Percentiles rank a stretch among this genome's conserved stretches.
These are phyloP conservation scores for Cryptoblepharus egeriae DNA, from an alignment of 2,797 vertebrate species.

Conservation along the genomic window DNA sequence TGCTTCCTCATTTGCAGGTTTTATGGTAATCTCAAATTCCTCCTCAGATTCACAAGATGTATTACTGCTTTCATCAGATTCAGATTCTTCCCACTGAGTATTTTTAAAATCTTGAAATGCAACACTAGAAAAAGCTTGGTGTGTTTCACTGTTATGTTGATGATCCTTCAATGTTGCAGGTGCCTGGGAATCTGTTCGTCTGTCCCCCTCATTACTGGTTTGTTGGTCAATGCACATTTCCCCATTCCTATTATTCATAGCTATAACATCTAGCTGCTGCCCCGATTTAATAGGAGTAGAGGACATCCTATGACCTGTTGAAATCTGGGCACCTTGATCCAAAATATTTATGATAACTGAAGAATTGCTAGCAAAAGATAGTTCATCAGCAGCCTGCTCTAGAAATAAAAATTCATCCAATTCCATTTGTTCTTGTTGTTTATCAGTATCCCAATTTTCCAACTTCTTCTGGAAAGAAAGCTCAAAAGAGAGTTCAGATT, in stretches of 20 bases:
- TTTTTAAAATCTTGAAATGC: slow-evolving; percentile 40
- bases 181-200: slow-evolving; percentile 16
- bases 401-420: slow-evolving; percentile 96
- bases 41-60: slow-evolving; percentile 63
- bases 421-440: slow-evolving; percentile 86
- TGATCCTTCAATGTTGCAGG: slow-evolving; percentile 32
- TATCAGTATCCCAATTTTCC: slow-evolving; percentile 84
- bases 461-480: slow-evolving; percentile 87
- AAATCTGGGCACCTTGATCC: slow-evolving; percentile 80
- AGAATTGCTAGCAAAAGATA: slow-evolving; percentile 96
- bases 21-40: slow-evolving; percentile 67
- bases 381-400: slow-evolving; percentile 94
- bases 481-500: slow-evolving; percentile 82
- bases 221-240: background rate
- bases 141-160: slow-evolving; percentile 22
- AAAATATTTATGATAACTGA: slow-evolving; percentile 91
- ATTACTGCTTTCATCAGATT: slow-evolving; percentile 43
- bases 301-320: slow-evolving; percentile 82
- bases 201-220: slow-evolving; percentile 17
- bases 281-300: slow-evolving; percentile 91
- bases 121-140: slow-evolving; percentile 29
- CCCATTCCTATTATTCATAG: slow-evolving; percentile 28
- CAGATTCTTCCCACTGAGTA: slow-evolving; percentile 44
- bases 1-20: slow-evolving; percentile 38
- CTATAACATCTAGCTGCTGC: slow-evolving; percentile 40